phyloP scores from a whole-genome alignment of 1,140 invertebrate genomes.

The Archegozetes longisetosus region DNA sequence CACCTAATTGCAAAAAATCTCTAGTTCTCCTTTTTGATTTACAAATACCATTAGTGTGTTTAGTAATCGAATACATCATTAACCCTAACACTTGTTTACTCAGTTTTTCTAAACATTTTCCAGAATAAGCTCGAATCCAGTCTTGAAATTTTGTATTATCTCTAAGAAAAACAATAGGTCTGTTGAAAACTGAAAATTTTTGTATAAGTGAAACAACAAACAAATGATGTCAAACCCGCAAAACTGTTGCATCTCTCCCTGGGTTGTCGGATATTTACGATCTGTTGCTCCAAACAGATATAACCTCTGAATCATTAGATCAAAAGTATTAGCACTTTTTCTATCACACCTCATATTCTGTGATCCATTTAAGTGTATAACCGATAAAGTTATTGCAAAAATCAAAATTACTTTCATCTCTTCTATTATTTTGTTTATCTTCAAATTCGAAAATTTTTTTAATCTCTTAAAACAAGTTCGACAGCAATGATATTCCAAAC shows the following conservation, averaged over 20 bases:
- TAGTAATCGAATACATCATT: not conserved
- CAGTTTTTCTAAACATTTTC: not conserved
- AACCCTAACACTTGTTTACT: not conserved
- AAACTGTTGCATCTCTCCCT: not conserved
- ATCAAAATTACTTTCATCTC: too few relatives aligned
- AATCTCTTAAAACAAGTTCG: too few relatives aligned
- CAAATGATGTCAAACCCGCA: not conserved
- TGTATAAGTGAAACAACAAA: too few relatives aligned
- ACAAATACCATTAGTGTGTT: not conserved
- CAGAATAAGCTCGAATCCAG: not conserved
- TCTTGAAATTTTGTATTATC: not conserved
- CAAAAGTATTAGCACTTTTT: not conserved
- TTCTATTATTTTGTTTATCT: too few relatives aligned
- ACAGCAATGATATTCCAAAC: too few relatives aligned
- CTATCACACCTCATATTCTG: not conserved
- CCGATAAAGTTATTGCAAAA: too few relatives aligned
- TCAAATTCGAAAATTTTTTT: too few relatives aligned
- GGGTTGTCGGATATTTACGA: not conserved
- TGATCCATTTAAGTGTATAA: too few relatives aligned
- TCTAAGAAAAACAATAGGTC: too few relatives aligned
- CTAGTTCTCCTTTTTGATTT: not conserved
- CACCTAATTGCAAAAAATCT: not conserved
- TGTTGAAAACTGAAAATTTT: too few relatives aligned
- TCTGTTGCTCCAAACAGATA: not conserved
- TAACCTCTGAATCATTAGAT: not conserved